Evolutionary conservation across 2,797 vertebrate genomes (phyloP).

Genomic region (Melopsittacus undulatus): DNA sequence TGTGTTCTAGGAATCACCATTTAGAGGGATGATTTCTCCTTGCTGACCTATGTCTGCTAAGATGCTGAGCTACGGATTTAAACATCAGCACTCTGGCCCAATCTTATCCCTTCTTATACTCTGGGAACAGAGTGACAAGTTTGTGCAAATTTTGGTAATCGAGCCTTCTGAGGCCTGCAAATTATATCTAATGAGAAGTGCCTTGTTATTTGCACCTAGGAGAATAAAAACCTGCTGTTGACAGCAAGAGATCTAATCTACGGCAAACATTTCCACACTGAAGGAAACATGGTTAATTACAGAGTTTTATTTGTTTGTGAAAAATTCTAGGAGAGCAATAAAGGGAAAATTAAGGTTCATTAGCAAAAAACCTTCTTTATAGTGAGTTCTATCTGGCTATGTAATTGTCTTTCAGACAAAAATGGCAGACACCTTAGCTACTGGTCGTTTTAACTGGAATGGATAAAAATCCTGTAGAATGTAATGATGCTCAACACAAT

Average conservation of each 20-base stretch:
- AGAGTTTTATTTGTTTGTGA: conserved; percentile 23
- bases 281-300: conserved; percentile 19
- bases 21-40: conserved; percentile 14
- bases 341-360: conserved; percentile 24
- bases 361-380: neutral
- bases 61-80: neutral
- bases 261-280: neutral
- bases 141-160: conserved; percentile 5
- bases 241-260: conserved; percentile 23
- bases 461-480: neutral
- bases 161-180: neutral
- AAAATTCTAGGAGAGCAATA: conserved; percentile 6
- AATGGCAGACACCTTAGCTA: neutral
- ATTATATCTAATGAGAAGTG: neutral
- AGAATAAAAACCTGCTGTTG: conserved; percentile 21
- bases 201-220: neutral
- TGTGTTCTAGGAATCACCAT: neutral
- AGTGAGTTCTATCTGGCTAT: neutral
- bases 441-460: conserved; percentile 9
- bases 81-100: neutral
- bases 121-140: neutral
- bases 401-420: neutral
- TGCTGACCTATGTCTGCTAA: neutral
- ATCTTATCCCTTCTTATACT: neutral
- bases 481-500: neutral